phyloP scores from a whole-genome alignment of 2,888 invertebrate genomes.

The Xestia sexstrigata region DNA sequence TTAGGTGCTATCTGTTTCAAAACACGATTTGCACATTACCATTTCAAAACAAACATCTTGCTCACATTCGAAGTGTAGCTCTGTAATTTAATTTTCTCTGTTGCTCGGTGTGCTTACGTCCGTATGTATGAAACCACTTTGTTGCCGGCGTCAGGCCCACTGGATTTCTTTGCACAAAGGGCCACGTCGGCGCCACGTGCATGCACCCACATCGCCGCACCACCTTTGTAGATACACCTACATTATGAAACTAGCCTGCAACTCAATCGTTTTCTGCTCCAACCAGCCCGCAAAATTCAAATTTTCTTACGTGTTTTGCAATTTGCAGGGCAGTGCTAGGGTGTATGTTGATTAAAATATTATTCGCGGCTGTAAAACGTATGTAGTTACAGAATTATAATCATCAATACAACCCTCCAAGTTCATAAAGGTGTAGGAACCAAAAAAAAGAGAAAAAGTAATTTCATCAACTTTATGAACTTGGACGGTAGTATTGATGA shows the following conservation, averaged over 20 bases:
- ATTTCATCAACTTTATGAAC: too few species aligned
- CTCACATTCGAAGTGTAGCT: constrained; percentile 37
- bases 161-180: constrained; percentile 84
- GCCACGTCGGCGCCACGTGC: constrained; percentile 75
- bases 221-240: constrained; percentile 75
- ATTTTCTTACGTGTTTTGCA: too few species aligned
- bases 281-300: too few species aligned
- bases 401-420: too few species aligned
- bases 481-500: too few species aligned
- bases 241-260: constrained; percentile 60
- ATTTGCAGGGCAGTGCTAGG: too few species aligned
- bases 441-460: too few species aligned
- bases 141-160: constrained; percentile 77
- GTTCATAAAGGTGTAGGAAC: too few species aligned
- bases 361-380: too few species aligned
- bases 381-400: too few species aligned
- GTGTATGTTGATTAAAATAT: too few species aligned
- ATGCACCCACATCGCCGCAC: constrained; percentile 64
- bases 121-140: constrained; percentile 77
- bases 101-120: constrained; percentile 57
- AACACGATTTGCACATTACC: constrained; percentile 12
- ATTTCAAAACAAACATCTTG: constrained; percentile 41
- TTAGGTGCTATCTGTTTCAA: not conserved
- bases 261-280: constrained; percentile 65
- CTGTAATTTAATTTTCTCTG: constrained; percentile 63